phyloP scores from a whole-genome alignment of 2,113 vertebrate genomes.

The Coryphaenoides rupestris region DNA sequence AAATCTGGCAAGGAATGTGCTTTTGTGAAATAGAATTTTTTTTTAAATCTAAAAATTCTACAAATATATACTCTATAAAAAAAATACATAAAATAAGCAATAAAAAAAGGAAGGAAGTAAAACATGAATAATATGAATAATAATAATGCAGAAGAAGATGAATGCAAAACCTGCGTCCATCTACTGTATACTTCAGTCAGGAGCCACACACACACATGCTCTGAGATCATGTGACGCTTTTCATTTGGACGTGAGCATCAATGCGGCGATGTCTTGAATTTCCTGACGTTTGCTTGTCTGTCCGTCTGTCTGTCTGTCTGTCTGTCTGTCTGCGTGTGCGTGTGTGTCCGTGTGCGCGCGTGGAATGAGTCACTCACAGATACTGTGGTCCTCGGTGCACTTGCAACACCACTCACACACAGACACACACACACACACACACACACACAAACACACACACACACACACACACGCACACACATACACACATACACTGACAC shows the following conservation, averaged over 20 bases:
- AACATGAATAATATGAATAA: constrained; percentile 14
- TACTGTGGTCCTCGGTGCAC: constrained; percentile 35
- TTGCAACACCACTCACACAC: constrained; percentile 50
- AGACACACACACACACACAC: neutral
- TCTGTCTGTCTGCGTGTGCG: too few species aligned
- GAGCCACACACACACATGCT: constrained; percentile 26
- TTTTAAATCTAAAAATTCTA: too few species aligned
- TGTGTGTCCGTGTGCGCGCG: too few species aligned
- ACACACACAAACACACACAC: too few species aligned
- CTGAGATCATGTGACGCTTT: constrained; percentile 41
- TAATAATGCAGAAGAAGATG: constrained; percentile 8
- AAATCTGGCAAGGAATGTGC: too few species aligned
- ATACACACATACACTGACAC: too few species aligned
- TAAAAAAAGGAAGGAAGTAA: neutral
- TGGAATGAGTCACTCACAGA: constrained; percentile 57
- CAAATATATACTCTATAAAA: too few species aligned
- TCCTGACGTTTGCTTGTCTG: neutral
- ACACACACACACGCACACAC: too few species aligned
- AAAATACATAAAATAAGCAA: too few species aligned
- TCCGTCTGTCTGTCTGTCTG: constrained; percentile 33
- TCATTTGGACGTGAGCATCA: constrained; percentile 31
- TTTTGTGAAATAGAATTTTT: too few species aligned
- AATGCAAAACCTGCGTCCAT: too few species aligned
- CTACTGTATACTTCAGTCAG: too few species aligned
- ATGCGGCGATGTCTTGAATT: neutral